Evolutionary conservation across 2,888 invertebrate genomes (phyloP).

Genomic region (Saturnia japonica): DNA sequence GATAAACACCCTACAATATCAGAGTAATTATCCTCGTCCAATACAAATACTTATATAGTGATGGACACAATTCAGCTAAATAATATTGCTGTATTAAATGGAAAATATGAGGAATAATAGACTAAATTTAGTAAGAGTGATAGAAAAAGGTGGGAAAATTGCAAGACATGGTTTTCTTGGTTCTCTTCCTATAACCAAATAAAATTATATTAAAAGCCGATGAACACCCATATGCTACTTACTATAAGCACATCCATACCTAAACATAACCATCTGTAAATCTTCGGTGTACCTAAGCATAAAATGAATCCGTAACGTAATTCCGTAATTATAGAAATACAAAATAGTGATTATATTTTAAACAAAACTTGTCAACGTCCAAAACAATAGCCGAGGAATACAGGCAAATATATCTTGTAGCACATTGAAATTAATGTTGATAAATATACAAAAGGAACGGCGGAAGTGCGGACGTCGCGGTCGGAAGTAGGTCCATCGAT

Average conservation of each 20-base stretch:
- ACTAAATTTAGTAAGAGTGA: too few species aligned
- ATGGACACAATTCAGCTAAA: neutral
- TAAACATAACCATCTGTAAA: neutral
- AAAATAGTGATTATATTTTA: neutral
- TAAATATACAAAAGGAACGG: constrained; percentile 72
- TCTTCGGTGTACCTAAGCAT: too few species aligned
- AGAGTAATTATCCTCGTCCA: neutral
- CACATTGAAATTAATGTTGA: constrained; percentile 78
- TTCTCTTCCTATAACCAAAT: too few species aligned
- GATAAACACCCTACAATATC: neutral
- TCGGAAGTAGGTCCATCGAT: constrained; percentile 77
- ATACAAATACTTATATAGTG: neutral
- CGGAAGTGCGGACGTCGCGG: constrained; percentile 72
- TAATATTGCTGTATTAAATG: neutral
- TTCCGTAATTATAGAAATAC: neutral
- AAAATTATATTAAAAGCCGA: too few species aligned
- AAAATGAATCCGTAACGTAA: neutral
- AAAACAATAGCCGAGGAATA: constrained; percentile 25
- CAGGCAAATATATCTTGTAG: constrained; percentile 58
- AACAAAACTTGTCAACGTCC: constrained; percentile 11
- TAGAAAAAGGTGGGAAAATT: too few species aligned
- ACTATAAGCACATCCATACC: too few species aligned
- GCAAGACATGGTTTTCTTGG: too few species aligned
- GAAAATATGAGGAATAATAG: too few species aligned
- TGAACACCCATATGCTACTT: too few species aligned